Evolutionary conservation across 1,140 invertebrate genomes (phyloP), one percentile per base, ranked within the genome.

Genomic region (Papilio xuthus): DNA sequence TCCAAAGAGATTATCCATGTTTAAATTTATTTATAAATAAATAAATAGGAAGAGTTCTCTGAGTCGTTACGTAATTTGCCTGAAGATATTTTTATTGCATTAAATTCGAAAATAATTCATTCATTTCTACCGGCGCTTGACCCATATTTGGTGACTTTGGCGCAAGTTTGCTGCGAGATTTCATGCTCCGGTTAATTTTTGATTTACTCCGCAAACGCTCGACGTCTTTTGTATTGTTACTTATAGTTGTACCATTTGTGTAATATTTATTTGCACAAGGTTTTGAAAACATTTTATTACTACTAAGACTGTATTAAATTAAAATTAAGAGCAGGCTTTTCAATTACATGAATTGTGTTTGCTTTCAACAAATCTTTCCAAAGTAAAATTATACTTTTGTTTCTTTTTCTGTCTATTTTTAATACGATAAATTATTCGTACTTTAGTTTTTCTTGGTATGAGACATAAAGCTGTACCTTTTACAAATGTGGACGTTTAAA

Each of bases 121-220:
- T 67, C 12, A 67, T 32, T 67, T 15, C 60, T 67, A 1, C 6
- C 26, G 56, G 8, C 56, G 56, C 56, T 60, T 60, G 60, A 67
- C 60, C 60, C 26, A 67, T 67, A 67, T 67, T 28, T 67, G 60
- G 60, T 67, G 60, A 67, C 60, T 67, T 67, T 67, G 60, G 60
- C 60, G 26, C 60, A 32, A 28, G 60, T 28, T 23, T 26, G 26
- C 60, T 28, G 12, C 26, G 13, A 67, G 60, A 67, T 67, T 50
- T 53, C 41, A 71, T 32, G 42, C 28, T 44, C 70, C 70, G 70
- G 37, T 72, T 72, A 47, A 72, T 47, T 72, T 72, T 42, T 72
- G 70, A 72, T 72, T 72, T 72, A 72, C 70, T 72, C 10, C n/a
- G 9, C 41, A 32, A 32, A 72, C 37, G 41, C 18, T 47, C 70